Base-by-base conservation (phyloP, 2,797 vertebrate species). In the Apogon talboti region DNA sequence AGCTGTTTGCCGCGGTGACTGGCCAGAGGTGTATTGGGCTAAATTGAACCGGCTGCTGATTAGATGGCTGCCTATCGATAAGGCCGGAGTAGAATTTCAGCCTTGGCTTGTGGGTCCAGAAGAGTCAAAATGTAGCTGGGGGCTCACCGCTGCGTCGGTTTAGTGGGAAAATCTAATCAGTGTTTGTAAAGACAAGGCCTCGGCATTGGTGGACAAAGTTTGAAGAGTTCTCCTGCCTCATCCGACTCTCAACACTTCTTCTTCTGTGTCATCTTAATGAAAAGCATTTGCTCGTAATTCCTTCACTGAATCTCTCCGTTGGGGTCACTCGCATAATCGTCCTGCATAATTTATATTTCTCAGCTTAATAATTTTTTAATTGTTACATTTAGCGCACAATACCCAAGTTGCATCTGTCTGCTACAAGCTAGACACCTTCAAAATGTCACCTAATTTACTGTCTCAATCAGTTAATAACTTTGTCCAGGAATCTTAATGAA, bases 31-130 rank as follows among this genome's bases (percentile, higher is more conserved):
- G 83, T 65, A 73, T 74, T 80, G 82, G 79, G 73, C 74, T 68
- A 90, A 92, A 88, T 90, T 86, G 87, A 88, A 89, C 47, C 66
- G 54, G 66, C 75, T 53, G 46, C 74, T 79, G 89, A 89, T 90
- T 88, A 87, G 88, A 90, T 90, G 79, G 73, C 78, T 50, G 42
- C 66, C 58, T 40, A 63, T 81, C 18, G 91, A 92, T 91, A 90
- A 89, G 70, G 51, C 79, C 62, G 0, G 60, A 76, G 76, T 78
- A 66, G 76, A 74, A 83, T 81, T 84, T 79, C 59, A 64, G 66
- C 51, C 61, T 56, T 13, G 8, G 65, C 46, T 48, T 9, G 54
- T 48, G 62, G 30, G 54, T 77, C 60, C 50, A 8, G n/a, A 52
- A 33, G 59, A 76, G 79, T 58, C 21, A 2, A 67, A 51, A 76